Evolutionary conservation across 92 coral and sea anemone genomes (phyloP), one percentile per base, ranked within the genome.

Genomic region (Porites lobata): DNA sequence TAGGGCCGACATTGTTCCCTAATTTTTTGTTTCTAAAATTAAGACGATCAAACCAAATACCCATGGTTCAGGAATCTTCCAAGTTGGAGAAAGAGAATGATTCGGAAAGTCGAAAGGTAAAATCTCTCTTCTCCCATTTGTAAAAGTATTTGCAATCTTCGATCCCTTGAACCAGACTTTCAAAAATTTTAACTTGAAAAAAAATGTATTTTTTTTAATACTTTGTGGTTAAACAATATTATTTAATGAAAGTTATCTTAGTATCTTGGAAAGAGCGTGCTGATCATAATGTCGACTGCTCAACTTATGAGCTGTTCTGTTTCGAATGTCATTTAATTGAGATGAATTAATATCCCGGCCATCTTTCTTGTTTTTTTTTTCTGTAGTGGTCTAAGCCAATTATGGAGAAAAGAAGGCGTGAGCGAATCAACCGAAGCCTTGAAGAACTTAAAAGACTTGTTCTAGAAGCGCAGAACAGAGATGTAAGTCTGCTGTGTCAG

Each of bases 351-450:
- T 38, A 38, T 38, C 47, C 47, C 47, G 32, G 32, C 32, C 47
- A 38, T 38, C 47, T 38, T 38, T 38, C 47, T 38, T 38, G 47
- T 38, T 13, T 59, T 21, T 77, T 21, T 62, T 65, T 61, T 67
- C 83, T 65, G 14, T 83, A 95, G 98, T 95, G 98, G 92, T 93
- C 98, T 95, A 97, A 97, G 61, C 99, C 98, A 21, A 84, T 95
- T n/a, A 94, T 97, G 98, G 99, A 97, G 72, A 96, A 96, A 86
- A 88, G 96, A 84, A 79, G 99, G 43, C 94, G 99, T 7, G 99
- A 96, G 82, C 83, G 99, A 29, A 97, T 97, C 72, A 97, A 97
- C 77, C 88, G 94, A 69, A 97, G 96, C 59, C 84, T 97, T 19
- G 95, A 89, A 18, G 98, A 97, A 77, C 85, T 97, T 13, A 97